phyloP scores from a whole-genome alignment of 2,797 vertebrate genomes.

The Chaenodraco wilsoni region DNA sequence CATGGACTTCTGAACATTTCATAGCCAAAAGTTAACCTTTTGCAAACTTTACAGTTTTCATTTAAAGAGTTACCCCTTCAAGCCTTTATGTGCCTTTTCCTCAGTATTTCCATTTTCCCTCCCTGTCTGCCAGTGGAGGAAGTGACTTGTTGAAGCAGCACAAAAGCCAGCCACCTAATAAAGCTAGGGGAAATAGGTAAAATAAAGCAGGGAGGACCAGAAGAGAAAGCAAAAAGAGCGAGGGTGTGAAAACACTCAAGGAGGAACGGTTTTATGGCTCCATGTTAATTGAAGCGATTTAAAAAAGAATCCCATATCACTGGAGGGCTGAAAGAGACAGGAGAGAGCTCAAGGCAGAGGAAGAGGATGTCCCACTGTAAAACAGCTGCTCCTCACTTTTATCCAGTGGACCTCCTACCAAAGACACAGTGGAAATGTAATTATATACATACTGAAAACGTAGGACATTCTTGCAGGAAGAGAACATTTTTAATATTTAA shows the following conservation, averaged over 20 bases:
- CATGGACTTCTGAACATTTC: not conserved
- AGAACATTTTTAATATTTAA: slow-evolving; percentile 2
- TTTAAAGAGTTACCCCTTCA: slow-evolving; percentile 41
- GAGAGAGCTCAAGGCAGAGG: slow-evolving; percentile 57
- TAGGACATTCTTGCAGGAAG: slow-evolving; percentile 10
- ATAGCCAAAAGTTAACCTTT: slow-evolving; percentile 15
- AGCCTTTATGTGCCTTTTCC: slow-evolving; percentile 50
- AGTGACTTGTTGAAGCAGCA: slow-evolving; percentile 66
- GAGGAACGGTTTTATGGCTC: slow-evolving; percentile 76
- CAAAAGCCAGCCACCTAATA: slow-evolving; percentile 80
- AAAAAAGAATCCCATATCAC: slow-evolving; percentile 75
- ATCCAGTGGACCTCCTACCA: slow-evolving; percentile 36
- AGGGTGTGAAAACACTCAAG: slow-evolving; percentile 64
- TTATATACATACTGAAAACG: slow-evolving; percentile 21
- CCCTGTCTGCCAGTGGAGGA: slow-evolving; percentile 69
- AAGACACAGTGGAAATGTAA: slow-evolving; percentile 44
- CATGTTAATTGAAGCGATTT: slow-evolving; percentile 80
- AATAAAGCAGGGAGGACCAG: slow-evolving; percentile 66
- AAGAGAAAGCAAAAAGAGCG: slow-evolving; percentile 67
- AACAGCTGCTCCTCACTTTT: slow-evolving; percentile 78
- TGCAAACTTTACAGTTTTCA: slow-evolving; percentile 19
- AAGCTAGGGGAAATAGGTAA: slow-evolving; percentile 72
- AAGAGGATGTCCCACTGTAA: slow-evolving; percentile 74
- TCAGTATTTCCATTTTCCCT: slow-evolving; percentile 59
- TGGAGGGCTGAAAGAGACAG: slow-evolving; percentile 72